These are phyloP conservation scores for Syngnathus typhle DNA, from an alignment of 2,113 vertebrate species.

Conservation along the genomic window DNA sequence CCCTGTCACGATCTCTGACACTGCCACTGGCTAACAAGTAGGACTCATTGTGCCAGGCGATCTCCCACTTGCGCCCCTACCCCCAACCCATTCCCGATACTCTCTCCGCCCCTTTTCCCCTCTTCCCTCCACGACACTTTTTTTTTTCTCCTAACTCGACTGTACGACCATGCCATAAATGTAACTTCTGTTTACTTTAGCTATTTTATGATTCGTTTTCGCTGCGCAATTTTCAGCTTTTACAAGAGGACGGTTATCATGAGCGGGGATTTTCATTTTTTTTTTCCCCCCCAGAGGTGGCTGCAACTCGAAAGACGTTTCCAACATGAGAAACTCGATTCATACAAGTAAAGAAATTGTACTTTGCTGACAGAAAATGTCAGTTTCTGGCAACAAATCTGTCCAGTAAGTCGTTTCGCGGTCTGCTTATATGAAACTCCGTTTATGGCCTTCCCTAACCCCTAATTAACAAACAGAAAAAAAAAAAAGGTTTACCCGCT, in stretches of 20 bases:
- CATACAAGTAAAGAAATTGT: not conserved
- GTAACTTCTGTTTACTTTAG: slow-evolving; percentile 22
- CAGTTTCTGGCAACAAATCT: not conserved
- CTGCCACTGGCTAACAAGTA: slow-evolving; percentile 76
- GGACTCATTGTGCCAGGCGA: slow-evolving; percentile 68
- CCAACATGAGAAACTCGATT: not conserved
- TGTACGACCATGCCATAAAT: slow-evolving; percentile 34
- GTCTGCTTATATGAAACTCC: not conserved
- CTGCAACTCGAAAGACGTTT: not conserved
- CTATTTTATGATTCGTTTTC: slow-evolving; percentile 3
- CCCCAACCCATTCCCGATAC: slow-evolving; percentile 21
- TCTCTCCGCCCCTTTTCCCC: slow-evolving; percentile 23
- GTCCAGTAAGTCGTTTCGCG: not conserved
- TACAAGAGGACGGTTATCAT: not conserved
- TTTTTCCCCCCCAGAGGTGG: not conserved
- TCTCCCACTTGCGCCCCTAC: slow-evolving; percentile 42
- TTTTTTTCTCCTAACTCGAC: slow-evolving; percentile 15
- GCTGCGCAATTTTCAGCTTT: not conserved
- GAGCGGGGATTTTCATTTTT: not conserved
- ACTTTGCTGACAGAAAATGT: not conserved
- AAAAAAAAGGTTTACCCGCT: not conserved
- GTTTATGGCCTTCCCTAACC: not conserved
- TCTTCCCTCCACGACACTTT: slow-evolving; percentile 12
- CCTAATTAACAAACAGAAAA: not conserved
- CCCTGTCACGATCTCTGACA: slow-evolving; percentile 74